phyloP scores from a whole-genome alignment of 2,113 vertebrate species.

The Edolisoma coerulescens region DNA sequence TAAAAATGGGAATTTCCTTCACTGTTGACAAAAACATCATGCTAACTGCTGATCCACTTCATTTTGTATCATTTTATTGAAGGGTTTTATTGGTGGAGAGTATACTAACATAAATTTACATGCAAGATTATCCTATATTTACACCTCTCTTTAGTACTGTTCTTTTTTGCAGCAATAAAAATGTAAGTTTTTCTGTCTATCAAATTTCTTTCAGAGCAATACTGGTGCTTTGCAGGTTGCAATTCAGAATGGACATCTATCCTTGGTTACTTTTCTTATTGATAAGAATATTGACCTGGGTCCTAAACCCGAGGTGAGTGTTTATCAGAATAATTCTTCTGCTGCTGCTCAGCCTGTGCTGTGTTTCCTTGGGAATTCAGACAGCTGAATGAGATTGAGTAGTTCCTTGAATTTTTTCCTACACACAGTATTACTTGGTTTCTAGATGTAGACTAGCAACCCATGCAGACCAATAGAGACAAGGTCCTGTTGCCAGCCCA shows the following conservation, averaged over 20 bases:
- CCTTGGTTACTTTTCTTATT: conserved; percentile 80
- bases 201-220: conserved; percentile 68
- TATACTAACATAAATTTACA: background rate
- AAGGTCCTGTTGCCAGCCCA: background rate
- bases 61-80: background rate
- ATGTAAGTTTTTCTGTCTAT: background rate
- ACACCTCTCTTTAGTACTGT: background rate
- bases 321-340: background rate
- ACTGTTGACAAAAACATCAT: background rate
- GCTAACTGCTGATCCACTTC: background rate
- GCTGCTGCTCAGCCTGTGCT: background rate
- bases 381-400: background rate
- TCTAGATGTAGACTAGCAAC: background rate
- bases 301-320: conserved; percentile 75
- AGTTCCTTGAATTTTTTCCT: background rate
- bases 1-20: background rate
- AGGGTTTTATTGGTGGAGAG: background rate
- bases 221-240: conserved; percentile 75
- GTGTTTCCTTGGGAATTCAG: background rate
- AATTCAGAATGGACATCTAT: conserved; percentile 73
- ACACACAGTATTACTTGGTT: rapidly evolving
- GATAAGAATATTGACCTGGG: conserved; percentile 66
- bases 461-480: background rate
- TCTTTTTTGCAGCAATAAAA: background rate
- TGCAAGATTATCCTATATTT: background rate